phyloP scores from a whole-genome alignment of 2,113 vertebrate species.

The Donacobius atricapilla region DNA sequence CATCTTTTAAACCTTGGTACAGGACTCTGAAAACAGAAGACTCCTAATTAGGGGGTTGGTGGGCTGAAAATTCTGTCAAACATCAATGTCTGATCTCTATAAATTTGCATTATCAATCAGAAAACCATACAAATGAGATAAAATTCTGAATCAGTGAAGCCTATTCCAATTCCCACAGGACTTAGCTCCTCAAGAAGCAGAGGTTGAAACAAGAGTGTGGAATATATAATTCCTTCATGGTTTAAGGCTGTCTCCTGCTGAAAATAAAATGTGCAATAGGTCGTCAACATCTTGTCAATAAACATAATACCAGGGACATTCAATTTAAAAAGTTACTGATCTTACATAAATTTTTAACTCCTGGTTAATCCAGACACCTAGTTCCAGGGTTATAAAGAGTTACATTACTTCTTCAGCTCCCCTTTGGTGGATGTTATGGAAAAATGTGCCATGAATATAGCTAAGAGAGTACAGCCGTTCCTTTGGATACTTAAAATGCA shows the following conservation, averaged over 20 bases:
- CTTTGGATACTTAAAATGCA: not conserved
- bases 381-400: conserved; percentile 14
- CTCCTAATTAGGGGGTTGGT: too few species aligned
- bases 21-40: too few species aligned
- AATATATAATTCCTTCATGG: too few species aligned
- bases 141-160: not conserved
- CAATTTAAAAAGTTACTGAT: not conserved
- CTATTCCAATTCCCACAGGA: not conserved
- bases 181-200: too few species aligned
- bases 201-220: too few species aligned
- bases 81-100: not conserved
- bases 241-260: not conserved
- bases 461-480: not conserved
- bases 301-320: not conserved
- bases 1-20: too few species aligned
- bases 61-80: too few species aligned
- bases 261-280: not conserved
- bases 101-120: not conserved
- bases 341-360: conserved; percentile 19
- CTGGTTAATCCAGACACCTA: conserved; percentile 1
- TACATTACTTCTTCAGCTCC: conserved; percentile 11
- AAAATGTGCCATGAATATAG: not conserved
- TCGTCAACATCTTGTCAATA: not conserved
- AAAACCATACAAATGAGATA: not conserved
- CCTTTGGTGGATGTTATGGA: not conserved